A percentile compares a stretch with the other conserved stretches of the same genome.
Evolutionary conservation across 2,888 invertebrate genomes (phyloP).

Genomic region (Cantharis lateralis): DNA sequence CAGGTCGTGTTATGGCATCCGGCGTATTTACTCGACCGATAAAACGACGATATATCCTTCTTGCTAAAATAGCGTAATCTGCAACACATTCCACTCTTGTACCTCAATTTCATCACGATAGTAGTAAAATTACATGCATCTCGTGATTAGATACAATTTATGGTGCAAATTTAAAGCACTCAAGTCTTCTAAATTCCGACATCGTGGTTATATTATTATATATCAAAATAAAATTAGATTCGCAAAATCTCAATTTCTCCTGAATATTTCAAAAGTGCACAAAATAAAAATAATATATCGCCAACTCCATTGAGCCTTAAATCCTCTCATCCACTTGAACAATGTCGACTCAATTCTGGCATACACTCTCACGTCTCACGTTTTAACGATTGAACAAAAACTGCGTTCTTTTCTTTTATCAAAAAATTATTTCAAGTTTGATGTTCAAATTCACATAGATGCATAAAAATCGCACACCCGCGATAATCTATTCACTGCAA

Average conservation of each 20-base stretch:
- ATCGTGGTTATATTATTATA: background rate
- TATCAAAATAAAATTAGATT: background rate
- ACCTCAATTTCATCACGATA: background rate
- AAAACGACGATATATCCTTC: conserved; percentile 10
- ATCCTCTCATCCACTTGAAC: conserved; percentile 20
- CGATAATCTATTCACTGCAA: background rate
- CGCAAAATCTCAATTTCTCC: background rate
- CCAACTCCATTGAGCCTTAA: conserved; percentile 15
- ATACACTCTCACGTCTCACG: conserved; percentile 5
- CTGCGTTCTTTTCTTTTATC: background rate
- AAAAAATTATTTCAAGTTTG: background rate
- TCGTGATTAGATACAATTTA: conserved; percentile 16
- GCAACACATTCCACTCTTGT: conserved; percentile 11
- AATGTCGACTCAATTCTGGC: conserved; percentile 15
- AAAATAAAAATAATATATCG: conserved; percentile 23
- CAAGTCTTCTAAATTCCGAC: background rate
- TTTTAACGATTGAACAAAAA: background rate
- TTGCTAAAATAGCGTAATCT: conserved; percentile 18
- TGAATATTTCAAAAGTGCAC: conserved; percentile 1
- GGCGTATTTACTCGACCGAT: conserved; percentile 19
- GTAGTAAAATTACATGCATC: conserved; percentile 1
- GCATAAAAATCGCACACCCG: background rate
- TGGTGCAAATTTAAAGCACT: background rate
- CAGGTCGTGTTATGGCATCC: conserved; percentile 18
- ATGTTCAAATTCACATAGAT: background rate